Evolutionary conservation across 2,888 invertebrate genomes (phyloP), one percentile per base, ranked within the genome.

Genomic region (Caenorhabditis parvicauda): DNA sequence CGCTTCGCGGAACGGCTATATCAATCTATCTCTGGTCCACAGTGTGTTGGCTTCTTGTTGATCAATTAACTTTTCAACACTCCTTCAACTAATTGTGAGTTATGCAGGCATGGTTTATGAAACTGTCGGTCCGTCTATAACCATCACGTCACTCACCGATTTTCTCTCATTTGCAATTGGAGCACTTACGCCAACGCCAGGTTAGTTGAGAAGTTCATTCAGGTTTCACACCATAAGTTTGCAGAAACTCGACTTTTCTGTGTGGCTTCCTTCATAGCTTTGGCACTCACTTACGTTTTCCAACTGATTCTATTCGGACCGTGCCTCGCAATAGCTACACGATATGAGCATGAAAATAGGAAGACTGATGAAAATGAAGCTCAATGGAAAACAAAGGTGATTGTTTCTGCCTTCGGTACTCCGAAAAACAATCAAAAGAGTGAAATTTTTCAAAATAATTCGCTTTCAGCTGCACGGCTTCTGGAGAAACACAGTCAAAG

Each of bases 141-240:
- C 79, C 21, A 80, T 80, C 57, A 80, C 80, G 2, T 76, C 79
- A 3, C 57, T 80, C 38, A 80, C 80, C n/a, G 79, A 80, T 59
- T 75, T 76, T 39, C 54, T 80, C n/a, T 78, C 79, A 12, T 80
- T 80, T 55, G 76, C 72, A 7, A 76, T 80, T 52, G 80, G 79
- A 43, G 75, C 77, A 14, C 67, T 80, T 17, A 73, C 79, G 9
- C 80, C 80, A 19, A 80, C 80, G 24, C 80, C 80, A 27, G 77
- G 76, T 76, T 37, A 35, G 49, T 25, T 29, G 14, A 27, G 21
- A 0, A 5, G 19, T 27, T 28, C n/a, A 14, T 21, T 41, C 25
- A 50, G 41, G 43, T 47, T 25, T 58, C 39, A 46, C 25, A 45
- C 24, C n/a, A 39, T 45, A 41, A 3, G 12, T 32, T 56, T 67